Conservation (phyloP, 2,888 invertebrate species). For the Thera obeliscata region DNA sequence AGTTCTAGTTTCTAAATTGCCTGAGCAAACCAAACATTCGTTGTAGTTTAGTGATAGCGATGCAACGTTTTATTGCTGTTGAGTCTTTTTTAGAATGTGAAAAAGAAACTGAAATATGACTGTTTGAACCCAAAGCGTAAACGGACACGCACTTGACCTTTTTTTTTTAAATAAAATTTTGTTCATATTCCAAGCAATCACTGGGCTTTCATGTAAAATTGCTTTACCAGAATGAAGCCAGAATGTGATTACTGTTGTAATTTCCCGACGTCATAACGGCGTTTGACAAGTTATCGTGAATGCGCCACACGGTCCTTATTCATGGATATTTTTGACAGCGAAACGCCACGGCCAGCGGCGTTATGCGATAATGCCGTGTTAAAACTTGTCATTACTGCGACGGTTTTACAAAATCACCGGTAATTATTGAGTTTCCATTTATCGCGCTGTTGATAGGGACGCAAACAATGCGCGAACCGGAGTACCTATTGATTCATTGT, state of each 20-base stretch:
- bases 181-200: conserved; percentile 45
- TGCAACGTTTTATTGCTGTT: no score
- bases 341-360: conserved; percentile 35
- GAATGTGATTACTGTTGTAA: conserved; percentile 58
- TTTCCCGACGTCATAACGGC: conserved; percentile 48
- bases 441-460: conserved; percentile 36
- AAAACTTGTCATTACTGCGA: conserved; percentile 53
- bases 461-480: conserved; percentile 39
- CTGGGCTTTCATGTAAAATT: conserved; percentile 52
- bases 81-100: no score
- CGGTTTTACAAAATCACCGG: conserved; percentile 50
- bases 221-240: conserved; percentile 40
- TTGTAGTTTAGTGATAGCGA: no score
- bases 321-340: conserved; percentile 27
- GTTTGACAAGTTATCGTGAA: conserved; percentile 50
- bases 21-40: no score
- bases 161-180: conserved; percentile 42
- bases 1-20: no score
- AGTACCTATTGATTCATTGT: conserved; percentile 34
- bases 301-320: conserved; percentile 24
- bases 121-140: neutral
- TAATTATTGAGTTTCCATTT: conserved; percentile 48
- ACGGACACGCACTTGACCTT: neutral
- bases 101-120: neutral
- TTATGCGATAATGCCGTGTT: conserved; percentile 53